Conservation (phyloP, 1,140 invertebrate genomes). For the Procambarus clarkii region DNA sequence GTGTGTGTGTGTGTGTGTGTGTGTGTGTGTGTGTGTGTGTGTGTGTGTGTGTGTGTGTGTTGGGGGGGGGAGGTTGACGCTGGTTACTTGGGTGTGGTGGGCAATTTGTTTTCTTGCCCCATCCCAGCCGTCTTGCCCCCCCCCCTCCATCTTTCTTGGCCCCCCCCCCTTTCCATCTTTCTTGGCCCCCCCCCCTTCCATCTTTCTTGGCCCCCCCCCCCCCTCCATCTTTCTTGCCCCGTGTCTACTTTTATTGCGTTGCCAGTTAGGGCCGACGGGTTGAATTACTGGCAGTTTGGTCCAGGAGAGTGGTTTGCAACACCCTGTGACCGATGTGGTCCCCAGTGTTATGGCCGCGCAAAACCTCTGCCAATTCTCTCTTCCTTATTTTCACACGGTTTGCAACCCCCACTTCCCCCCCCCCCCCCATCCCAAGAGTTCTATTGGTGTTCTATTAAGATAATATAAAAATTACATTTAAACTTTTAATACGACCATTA, state of each 20-base stretch:
- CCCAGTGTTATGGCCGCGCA: neutral
- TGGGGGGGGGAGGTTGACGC: neutral
- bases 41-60: neutral
- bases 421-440: too few species aligned
- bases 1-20: too few species aligned
- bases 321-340: neutral
- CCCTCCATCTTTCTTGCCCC: neutral
- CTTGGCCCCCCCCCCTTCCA: neutral
- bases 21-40: too few species aligned
- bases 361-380: neutral
- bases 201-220: too few species aligned
- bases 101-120: too few species aligned
- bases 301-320: neutral
- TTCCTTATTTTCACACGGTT: too few species aligned
- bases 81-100: neutral
- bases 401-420: too few species aligned
- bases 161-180: neutral
- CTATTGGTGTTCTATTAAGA: too few species aligned
- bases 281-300: constrained; percentile 5
- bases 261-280: neutral
- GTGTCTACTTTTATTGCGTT: constrained; percentile 5
- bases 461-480: too few species aligned
- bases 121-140: too few species aligned
- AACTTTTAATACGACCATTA: too few species aligned
- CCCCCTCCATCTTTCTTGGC: too few species aligned